phyloP scores from a whole-genome alignment of 2,888 invertebrate species.

The Lasioglossum morio region DNA sequence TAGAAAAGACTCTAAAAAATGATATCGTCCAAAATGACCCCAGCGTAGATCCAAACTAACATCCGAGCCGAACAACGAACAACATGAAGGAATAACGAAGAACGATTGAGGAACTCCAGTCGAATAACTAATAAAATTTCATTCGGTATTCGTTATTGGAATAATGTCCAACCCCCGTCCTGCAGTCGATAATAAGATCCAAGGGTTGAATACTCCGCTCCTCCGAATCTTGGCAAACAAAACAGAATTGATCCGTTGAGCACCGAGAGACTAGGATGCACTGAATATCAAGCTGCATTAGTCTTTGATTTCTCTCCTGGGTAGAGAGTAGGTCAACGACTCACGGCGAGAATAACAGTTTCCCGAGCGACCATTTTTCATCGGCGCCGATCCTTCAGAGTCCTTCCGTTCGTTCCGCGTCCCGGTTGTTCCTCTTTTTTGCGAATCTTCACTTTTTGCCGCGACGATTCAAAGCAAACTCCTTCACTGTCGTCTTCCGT shows the following conservation, averaged over 20 bases:
- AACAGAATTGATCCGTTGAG: background rate
- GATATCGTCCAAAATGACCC: too few relatives aligned
- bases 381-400: slow-evolving; percentile 3
- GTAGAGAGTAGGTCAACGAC: slow-evolving; percentile 1
- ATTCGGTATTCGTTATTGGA: background rate
- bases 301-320: slow-evolving; percentile 8
- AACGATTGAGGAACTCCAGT: background rate
- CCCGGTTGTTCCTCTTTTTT: slow-evolving; percentile 11
- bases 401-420: slow-evolving; percentile 19
- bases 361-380: slow-evolving; percentile 30
- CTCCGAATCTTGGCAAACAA: background rate
- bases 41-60: too few relatives aligned
- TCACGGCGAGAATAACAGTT: slow-evolving; percentile 22
- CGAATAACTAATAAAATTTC: background rate
- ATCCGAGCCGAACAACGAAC: too few relatives aligned
- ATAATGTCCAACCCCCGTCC: too few relatives aligned
- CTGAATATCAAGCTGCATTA: slow-evolving; percentile 15
- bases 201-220: background rate
- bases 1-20: too few relatives aligned
- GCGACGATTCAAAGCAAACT: slow-evolving; percentile 21
- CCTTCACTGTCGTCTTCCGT: slow-evolving; percentile 12
- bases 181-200: background rate
- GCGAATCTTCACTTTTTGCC: slow-evolving; percentile 15
- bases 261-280: background rate
- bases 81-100: background rate